These are phyloP conservation scores for Myrmophylax atrothorax DNA, from an alignment of 2,113 vertebrate species.

Conservation along the genomic window DNA sequence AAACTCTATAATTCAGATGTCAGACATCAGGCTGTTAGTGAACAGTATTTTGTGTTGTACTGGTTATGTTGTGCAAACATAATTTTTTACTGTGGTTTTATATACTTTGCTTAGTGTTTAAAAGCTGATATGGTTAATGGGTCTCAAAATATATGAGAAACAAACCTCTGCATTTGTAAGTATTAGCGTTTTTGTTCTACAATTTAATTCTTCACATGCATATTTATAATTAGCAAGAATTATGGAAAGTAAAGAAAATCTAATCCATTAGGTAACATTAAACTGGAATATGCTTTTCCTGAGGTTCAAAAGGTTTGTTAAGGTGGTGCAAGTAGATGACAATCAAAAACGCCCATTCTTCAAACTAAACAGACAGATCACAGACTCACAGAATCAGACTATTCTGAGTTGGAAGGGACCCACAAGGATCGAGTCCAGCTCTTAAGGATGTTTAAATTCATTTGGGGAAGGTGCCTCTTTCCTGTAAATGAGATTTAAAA, in stretches of 20 bases:
- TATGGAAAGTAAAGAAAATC: neutral
- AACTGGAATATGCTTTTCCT: conserved; percentile 5
- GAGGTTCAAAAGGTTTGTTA: neutral
- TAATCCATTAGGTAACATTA: neutral
- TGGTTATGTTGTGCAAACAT: neutral
- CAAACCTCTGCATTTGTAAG: conserved; percentile 51
- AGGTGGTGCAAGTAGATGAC: neutral
- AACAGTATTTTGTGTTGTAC: neutral
- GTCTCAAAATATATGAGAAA: neutral
- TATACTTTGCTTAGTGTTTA: neutral
- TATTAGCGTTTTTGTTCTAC: conserved; percentile 53
- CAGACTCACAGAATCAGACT: too few relatives aligned
- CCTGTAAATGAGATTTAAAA: neutral
- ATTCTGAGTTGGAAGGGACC: too few relatives aligned
- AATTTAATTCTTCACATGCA: conserved; percentile 36
- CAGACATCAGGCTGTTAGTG: neutral
- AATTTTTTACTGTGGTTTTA: neutral
- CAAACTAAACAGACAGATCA: neutral
- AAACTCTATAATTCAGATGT: neutral
- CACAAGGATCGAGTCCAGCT: too few relatives aligned
- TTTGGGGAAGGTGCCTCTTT: neutral
- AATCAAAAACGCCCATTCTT: neutral
- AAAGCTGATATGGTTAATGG: neutral
- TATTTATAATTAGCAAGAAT: conserved; percentile 45
- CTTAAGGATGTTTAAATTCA: neutral